Conservation (phyloP, 2,888 invertebrate genomes). For the Achlya flavicornis region DNA sequence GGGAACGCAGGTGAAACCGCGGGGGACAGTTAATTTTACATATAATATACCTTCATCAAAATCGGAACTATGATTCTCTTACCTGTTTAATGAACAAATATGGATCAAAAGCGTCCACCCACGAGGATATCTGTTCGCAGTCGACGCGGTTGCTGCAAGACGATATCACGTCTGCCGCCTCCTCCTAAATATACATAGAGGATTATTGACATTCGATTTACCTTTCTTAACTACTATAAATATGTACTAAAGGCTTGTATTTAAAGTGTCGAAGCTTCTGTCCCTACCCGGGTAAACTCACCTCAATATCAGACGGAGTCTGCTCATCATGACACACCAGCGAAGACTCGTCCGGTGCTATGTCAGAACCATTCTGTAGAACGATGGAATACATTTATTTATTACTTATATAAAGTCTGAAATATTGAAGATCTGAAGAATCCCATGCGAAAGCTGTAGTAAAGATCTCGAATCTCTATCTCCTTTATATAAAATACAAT, state of each 20-base stretch:
- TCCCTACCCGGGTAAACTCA: conserved; percentile 20
- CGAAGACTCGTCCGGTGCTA: conserved; percentile 60
- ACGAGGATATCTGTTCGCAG: conserved; percentile 75
- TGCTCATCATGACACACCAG: conserved; percentile 68
- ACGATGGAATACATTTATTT: not conserved
- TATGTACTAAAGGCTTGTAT: too few species aligned
- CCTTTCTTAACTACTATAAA: too few species aligned
- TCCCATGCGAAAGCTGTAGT: too few species aligned
- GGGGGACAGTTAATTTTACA: too few species aligned
- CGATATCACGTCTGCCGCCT: conserved; percentile 72
- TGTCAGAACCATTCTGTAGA: conserved; percentile 60
- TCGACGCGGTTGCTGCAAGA: conserved; percentile 67
- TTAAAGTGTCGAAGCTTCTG: too few species aligned
- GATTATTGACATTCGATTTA: not conserved
- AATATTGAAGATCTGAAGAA: too few species aligned
- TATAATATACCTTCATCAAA: too few species aligned
- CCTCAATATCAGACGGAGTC: conserved; percentile 61
- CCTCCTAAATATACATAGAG: conserved; percentile 54
- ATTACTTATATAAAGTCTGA: too few species aligned
- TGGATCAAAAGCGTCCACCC: conserved; percentile 92
- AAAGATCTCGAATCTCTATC: too few species aligned
- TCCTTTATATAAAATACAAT: too few species aligned
- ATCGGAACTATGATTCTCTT: conserved; percentile 11
- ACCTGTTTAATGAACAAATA: conserved; percentile 96
- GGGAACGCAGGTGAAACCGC: too few species aligned